Evolutionary conservation across 2,113 vertebrate species (phyloP).

Genomic region (Neodon shergylaensis): DNA sequence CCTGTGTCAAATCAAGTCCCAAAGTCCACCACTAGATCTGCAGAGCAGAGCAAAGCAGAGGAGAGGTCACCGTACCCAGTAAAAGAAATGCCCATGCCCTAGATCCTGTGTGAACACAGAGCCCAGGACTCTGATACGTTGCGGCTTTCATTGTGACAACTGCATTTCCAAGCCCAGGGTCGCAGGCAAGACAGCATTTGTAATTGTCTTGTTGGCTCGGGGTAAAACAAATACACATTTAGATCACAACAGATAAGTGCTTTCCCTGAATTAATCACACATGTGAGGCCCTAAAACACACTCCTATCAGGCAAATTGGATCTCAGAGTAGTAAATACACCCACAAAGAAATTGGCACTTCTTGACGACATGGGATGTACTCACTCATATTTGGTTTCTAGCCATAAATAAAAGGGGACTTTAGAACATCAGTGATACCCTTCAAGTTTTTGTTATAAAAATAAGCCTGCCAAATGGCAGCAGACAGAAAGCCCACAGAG

Average conservation of each 20-base stretch:
- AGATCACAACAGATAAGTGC: conserved; percentile 73
- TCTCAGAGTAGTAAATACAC: background rate
- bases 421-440: background rate
- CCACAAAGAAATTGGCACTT: background rate
- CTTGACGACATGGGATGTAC: too few species aligned
- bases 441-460: background rate
- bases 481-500: background rate
- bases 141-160: conserved; percentile 51
- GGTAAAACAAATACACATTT: conserved; percentile 77
- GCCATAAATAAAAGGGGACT: conserved; percentile 1
- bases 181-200: conserved; percentile 66
- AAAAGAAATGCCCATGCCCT: background rate
- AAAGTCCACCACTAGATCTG: background rate
- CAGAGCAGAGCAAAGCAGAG: background rate
- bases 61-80: background rate
- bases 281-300: background rate
- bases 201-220: conserved; percentile 74
- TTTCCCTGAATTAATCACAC: conserved; percentile 71
- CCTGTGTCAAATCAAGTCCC: background rate
- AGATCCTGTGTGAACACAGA: conserved; percentile 45
- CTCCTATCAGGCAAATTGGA: conserved; percentile 54
- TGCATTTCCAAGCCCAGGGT: conserved; percentile 48
- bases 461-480: background rate
- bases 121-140: background rate
- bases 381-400: too few species aligned